Base-by-base conservation (phyloP, 2,888 invertebrate species). In the Sylvicola cinctus region DNA sequence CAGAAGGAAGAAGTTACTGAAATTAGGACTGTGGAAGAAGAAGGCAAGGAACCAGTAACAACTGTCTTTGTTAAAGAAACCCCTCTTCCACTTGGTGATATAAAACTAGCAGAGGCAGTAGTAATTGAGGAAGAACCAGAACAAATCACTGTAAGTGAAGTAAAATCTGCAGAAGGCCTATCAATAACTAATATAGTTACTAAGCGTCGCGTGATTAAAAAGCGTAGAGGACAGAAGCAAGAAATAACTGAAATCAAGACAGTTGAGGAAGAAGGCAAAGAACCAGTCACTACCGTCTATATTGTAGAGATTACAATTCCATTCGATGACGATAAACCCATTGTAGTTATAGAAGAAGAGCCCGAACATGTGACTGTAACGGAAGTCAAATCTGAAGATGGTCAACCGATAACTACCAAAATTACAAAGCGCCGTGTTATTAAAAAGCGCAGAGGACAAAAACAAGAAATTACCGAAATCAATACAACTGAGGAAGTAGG, bases 201-300 rank as follows among this genome's bases (percentile, higher is more conserved):
- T 11, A 61, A 56, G 39, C 51, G 56, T 7, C 54, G 54, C 32
- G 51, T 58, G 3, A 57, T 54, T 37, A 58, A 57, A 34, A 54
- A 52, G 10, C 50, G 50, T 30, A 55, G 52, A 10, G 51, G 54
- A 2, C 50, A 55, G 43, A 54, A 57, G 36, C 44, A 48, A 34
- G 42, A 51, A 29, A 52, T 58, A 43, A 34, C 14, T 29, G 50
- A 58, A 50, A 53, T 57, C 20, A 47, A 53, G n/a, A 49, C 50
- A 12, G 44, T 49, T 36, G 45, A 49, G 40, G 51, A 55, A 43
- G 49, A 48, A 20, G 50, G 49, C 16, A 55, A 53, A 43, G 51
- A 61, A 47, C 57, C 62, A 29, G 42, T 61, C 38, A 55, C 55
- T 40, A 56, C 60, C 39, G 54, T 65, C 15, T 47, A 50, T 17